Conservation (phyloP, 2,797 vertebrate genomes). For the Tapirus indicus region DNA sequence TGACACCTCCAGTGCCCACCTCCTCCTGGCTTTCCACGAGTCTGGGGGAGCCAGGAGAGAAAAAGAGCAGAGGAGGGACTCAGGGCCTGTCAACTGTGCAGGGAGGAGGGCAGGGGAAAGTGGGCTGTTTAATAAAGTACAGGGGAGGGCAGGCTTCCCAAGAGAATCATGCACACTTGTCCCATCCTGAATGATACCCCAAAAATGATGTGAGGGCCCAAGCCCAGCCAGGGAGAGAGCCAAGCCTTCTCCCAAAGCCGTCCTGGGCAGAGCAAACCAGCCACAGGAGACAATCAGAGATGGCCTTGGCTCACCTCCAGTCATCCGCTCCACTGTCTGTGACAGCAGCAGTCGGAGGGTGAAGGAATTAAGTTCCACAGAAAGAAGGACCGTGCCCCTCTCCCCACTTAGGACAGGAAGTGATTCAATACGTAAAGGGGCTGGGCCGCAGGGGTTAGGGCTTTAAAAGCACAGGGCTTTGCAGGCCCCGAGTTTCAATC, state of each 20-base stretch:
- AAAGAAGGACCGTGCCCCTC: not conserved
- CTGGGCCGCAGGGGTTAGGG: accelerated
- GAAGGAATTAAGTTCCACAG: not conserved
- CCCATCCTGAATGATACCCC: not conserved
- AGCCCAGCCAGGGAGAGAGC: not conserved
- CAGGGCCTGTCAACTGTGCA: not conserved
- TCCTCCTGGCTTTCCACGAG: not conserved
- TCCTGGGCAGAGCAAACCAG: not conserved
- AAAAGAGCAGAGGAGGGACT: not conserved
- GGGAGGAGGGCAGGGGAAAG: accelerated
- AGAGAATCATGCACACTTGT: not conserved
- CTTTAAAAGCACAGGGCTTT: not conserved
- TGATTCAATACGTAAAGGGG: not conserved
- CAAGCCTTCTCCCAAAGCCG: not conserved
- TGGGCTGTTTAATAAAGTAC: not conserved
- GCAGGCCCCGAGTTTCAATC: not conserved
- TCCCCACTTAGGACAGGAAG: not conserved
- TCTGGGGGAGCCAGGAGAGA: not conserved
- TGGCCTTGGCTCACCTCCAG: too few species aligned
- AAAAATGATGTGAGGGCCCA: not conserved
- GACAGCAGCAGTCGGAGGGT: accelerated
- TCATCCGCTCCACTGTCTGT: not conserved
- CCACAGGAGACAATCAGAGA: not conserved
- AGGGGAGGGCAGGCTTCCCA: not conserved
- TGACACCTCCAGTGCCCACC: accelerated